These are phyloP conservation scores for Gasterosteus nipponicus DNA, from an alignment of 2,113 vertebrate species.

Conservation along the genomic window DNA sequence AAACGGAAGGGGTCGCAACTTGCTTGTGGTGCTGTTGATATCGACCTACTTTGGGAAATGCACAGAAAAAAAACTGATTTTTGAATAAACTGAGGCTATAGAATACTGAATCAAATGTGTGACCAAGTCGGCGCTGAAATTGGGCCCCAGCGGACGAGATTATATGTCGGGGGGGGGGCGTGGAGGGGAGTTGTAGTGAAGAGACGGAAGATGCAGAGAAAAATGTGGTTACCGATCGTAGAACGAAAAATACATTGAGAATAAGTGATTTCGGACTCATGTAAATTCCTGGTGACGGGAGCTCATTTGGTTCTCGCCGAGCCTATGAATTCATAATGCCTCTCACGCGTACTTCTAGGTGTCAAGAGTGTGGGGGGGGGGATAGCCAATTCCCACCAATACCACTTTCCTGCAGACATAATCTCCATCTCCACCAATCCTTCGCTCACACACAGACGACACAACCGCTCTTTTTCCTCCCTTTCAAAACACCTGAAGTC, in stretches of 20 bases:
- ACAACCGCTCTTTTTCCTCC: conserved; percentile 26
- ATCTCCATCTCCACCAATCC: conserved; percentile 44
- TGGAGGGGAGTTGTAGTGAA: neutral
- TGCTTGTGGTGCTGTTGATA: conserved; percentile 35
- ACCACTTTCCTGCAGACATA: conserved; percentile 42
- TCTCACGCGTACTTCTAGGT: conserved; percentile 45
- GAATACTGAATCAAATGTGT: conserved; percentile 64
- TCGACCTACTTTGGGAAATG: conserved; percentile 65
- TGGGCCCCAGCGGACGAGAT: conserved; percentile 56
- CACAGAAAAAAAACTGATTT: conserved; percentile 46
- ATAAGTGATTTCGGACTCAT: conserved; percentile 70
- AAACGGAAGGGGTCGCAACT: conserved; percentile 31
- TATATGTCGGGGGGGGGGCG: neutral
- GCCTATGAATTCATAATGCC: conserved; percentile 74
- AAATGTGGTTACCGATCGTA: conserved; percentile 48
- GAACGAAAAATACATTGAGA: conserved; percentile 68
- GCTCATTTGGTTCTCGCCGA: conserved; percentile 68
- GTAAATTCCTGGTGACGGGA: conserved; percentile 69
- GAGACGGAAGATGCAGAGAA: conserved; percentile 9
- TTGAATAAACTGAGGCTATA: conserved; percentile 55
- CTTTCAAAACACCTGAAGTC: conserved; percentile 20
- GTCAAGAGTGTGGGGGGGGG: conserved; percentile 44
- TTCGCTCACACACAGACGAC: conserved; percentile 17
- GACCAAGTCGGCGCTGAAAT: conserved; percentile 57
- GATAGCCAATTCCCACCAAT: conserved; percentile 70